phyloP scores from a whole-genome alignment of 2,113 vertebrate species.

The Mastomys natalensis region DNA sequence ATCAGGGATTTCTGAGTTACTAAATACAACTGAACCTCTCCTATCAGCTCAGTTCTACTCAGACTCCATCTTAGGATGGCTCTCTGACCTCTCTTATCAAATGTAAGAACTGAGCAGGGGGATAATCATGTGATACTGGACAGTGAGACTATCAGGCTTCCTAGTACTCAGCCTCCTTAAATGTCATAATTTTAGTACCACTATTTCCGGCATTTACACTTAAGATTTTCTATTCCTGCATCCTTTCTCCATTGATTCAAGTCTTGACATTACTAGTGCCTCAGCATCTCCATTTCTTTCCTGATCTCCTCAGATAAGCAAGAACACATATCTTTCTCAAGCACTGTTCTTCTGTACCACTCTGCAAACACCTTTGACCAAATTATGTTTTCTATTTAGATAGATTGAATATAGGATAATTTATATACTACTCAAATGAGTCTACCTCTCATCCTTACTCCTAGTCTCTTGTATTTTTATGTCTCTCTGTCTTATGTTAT shows the following conservation, averaged over 20 bases:
- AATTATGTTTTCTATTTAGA: neutral
- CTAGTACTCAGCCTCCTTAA: neutral
- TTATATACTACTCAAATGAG: neutral
- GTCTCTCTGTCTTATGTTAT: neutral
- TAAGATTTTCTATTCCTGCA: neutral
- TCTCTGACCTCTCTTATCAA: neutral
- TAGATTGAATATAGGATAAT: neutral
- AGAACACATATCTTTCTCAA: neutral
- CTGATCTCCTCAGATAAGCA: neutral
- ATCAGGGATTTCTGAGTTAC: neutral
- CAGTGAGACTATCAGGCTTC: no score
- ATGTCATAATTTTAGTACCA: neutral
- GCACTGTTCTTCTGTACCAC: neutral
- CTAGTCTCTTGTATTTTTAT: neutral
- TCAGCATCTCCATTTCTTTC: neutral
- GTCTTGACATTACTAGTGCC: neutral
- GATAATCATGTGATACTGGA: no score
- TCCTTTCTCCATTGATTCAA: neutral
- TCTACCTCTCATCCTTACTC: no score
- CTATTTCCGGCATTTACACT: neutral
- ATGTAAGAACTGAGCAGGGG: no score
- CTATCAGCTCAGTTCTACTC: neutral
- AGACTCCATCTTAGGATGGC: rapidly evolving
- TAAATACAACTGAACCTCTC: neutral
- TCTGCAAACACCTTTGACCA: neutral